These are phyloP conservation scores for Mola mola DNA, from an alignment of 2,113 vertebrate genomes.

Conservation along the genomic window DNA sequence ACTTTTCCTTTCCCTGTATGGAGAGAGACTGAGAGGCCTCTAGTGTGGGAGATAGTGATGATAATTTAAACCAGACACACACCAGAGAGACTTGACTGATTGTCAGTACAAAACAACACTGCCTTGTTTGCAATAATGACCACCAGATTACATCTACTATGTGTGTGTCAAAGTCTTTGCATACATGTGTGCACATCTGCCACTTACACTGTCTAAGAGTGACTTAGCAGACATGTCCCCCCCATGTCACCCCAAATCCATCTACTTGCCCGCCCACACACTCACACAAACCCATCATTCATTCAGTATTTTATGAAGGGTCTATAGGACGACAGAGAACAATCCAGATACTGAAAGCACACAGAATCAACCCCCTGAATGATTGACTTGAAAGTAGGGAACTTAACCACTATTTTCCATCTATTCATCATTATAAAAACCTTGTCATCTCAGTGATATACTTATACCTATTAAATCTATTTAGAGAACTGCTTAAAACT, in stretches of 20 bases:
- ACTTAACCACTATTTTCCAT: conserved; percentile 35
- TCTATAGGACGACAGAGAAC: conserved; percentile 47
- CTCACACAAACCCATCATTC: conserved; percentile 64
- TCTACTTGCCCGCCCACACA: conserved; percentile 10
- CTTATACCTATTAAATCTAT: conserved; percentile 9
- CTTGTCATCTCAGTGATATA: conserved; percentile 20
- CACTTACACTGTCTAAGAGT: conserved; percentile 44
- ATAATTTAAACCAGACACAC: conserved; percentile 72
- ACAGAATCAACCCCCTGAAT: conserved; percentile 30
- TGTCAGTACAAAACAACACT: conserved; percentile 64
- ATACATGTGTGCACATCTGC: conserved; percentile 21
- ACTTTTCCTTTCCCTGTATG: conserved; percentile 29
- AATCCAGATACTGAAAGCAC: conserved; percentile 35
- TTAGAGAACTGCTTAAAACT: background rate
- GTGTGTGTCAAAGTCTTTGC: conserved; percentile 43
- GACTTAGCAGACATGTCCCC: conserved; percentile 37
- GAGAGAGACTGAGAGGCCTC: conserved; percentile 36
- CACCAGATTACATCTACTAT: conserved; percentile 64
- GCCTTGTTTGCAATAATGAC: conserved; percentile 73
- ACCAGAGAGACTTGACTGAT: conserved; percentile 47
- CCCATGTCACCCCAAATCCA: conserved; percentile 39
- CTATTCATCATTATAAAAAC: conserved; percentile 26
- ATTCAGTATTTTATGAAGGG: conserved; percentile 66
- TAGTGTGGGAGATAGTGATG: conserved; percentile 45
- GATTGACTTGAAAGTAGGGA: conserved; percentile 24